Base-by-base conservation (phyloP, 2,113 vertebrate species). In the Siphamia tubifer region DNA sequence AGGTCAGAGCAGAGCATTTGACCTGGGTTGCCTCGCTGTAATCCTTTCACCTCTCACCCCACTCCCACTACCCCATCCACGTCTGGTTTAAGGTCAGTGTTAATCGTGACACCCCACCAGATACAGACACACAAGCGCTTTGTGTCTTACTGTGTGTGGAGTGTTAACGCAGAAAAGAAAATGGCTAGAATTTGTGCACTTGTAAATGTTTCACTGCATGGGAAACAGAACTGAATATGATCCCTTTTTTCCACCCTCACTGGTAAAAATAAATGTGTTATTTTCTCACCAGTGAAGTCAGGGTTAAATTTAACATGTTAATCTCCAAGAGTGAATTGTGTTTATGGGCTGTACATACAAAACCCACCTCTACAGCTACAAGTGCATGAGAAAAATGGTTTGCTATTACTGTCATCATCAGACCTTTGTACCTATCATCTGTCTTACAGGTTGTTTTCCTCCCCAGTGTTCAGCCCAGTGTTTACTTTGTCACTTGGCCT, bases 21-120 rank as follows among this genome's bases (percentile, higher is more conserved):
- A 77, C 65, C 68, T 0, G 8, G 31, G 57, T 38, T 77, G 67
- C 54, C 69, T 51, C 71, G 45, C 55, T 73, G 70, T 85, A 83
- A 88, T 87, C 65, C 77, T 60, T 57, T 76, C 56, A 82, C 77
- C 87, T 83, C 57, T 86, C 73, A 79, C 79, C 77, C 73, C 51
- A 27, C 67, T 72, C 67, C 74, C 32, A 30, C 52, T 51, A 66
- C 40, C 38, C 54, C 62, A 21, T 68, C 35, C 70, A 43, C 54
- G 57, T 87, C 68, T 80, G 67, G 15, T 34, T 82, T 32, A 32
- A 68, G 79, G 69, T 75, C 67, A 76, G 5, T 52, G 69, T 64
- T 82, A 85, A 87, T 82, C 68, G 67, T 74, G 53, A 49, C 45
- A 70, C 44, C 61, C 49, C 39, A 55, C 35, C 31, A 68, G 60